A percentile compares a stretch with the other conserved stretches of the same genome.
Conservation (phyloP, 92 coral and sea anemone genomes). For the Muricea muricata region DNA sequence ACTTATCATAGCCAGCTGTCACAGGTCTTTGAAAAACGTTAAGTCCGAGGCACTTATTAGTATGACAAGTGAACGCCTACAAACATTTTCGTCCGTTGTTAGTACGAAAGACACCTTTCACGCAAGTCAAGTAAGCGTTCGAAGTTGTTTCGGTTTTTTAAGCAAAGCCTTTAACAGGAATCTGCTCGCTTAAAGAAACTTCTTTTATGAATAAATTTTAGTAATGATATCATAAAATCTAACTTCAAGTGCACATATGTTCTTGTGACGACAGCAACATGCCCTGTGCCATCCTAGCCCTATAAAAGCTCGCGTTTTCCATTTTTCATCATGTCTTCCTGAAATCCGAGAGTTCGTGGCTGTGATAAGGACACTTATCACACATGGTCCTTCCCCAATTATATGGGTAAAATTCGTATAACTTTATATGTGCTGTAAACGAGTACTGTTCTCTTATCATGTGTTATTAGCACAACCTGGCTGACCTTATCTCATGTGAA, state of each 20-base stretch:
- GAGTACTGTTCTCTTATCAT: neutral
- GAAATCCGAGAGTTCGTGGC: no score
- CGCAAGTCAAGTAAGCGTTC: neutral
- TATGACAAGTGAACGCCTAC: neutral
- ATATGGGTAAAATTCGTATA: neutral
- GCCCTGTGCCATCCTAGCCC: neutral
- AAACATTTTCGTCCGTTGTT: neutral
- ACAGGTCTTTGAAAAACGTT: conserved; percentile 37
- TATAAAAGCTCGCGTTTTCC: neutral
- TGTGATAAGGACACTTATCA: no score
- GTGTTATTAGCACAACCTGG: neutral
- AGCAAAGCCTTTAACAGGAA: neutral
- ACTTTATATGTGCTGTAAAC: neutral
- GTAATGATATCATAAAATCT: neutral
- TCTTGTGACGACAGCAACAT: neutral
- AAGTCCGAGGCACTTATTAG: neutral
- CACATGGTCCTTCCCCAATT: neutral
- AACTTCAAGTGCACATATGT: neutral
- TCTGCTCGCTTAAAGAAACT: neutral
- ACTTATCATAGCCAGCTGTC: conserved; percentile 47
- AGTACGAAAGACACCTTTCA: conserved; percentile 3
- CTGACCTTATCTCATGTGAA: neutral
- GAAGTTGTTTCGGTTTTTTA: neutral
- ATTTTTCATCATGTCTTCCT: no score
- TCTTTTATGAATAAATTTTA: neutral